Conservation (phyloP, 1,140 invertebrate genomes). For the Psilanteris sp. region DNA sequence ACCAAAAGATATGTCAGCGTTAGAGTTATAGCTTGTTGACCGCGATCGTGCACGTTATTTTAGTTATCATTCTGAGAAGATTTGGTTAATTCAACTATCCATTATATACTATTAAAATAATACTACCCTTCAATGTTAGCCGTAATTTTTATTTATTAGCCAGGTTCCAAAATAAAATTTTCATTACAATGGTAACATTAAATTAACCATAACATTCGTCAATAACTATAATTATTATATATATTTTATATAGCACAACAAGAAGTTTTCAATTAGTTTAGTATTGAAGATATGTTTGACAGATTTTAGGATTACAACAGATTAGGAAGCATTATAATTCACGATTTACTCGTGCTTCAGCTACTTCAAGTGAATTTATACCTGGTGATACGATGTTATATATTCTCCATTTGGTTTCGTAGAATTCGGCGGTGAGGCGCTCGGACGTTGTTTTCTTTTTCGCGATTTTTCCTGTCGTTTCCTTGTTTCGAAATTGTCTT, state of each 20-base stretch:
- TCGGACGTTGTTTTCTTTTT: constrained; percentile 71
- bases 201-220: constrained; percentile 50
- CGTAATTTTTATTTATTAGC: constrained; percentile 29
- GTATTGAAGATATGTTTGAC: constrained; percentile 31
- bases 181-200: constrained; percentile 35
- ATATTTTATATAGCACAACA: not conserved
- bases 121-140: constrained; percentile 10
- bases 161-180: constrained; percentile 17
- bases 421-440: constrained; percentile 67
- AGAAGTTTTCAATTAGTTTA: constrained; percentile 13
- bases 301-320: constrained; percentile 15
- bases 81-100: constrained; percentile 54
- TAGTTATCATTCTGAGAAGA: constrained; percentile 23
- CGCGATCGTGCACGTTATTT: constrained; percentile 38
- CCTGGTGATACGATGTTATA: constrained; percentile 75
- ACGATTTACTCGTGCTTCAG: constrained; percentile 18
- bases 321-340: constrained; percentile 12
- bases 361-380: constrained; percentile 58
- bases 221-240: constrained; percentile 8
- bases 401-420: constrained; percentile 74
- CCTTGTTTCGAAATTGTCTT: constrained; percentile 63
- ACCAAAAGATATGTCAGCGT: constrained; percentile 53
- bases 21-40: constrained; percentile 37
- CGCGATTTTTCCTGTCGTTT: constrained; percentile 72
- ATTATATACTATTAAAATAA: constrained; percentile 24